Percentiles rank a stretch among this genome's conserved stretches.
Evolutionary conservation across 2,888 invertebrate genomes (phyloP).

Genomic region (Nemurella pictetii): DNA sequence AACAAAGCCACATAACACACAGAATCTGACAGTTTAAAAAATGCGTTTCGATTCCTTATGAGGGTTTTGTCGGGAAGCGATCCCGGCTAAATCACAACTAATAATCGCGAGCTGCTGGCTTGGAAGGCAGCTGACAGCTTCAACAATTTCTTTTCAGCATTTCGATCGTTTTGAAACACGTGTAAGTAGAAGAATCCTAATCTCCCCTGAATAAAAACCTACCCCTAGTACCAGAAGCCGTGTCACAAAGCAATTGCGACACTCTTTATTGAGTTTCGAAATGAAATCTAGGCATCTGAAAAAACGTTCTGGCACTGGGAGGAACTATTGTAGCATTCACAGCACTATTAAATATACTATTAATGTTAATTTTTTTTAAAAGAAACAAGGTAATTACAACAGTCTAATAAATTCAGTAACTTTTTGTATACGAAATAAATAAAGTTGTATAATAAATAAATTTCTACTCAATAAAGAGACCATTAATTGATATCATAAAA

Average conservation of each 20-base stretch:
- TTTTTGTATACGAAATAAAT: conserved; percentile 48
- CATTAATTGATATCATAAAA: conserved; percentile 31
- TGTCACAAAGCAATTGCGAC: not conserved
- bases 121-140: not conserved
- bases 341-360: not conserved
- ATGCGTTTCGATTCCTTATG: conserved; percentile 9
- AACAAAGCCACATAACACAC: conserved; percentile 22
- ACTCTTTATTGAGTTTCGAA: not conserved
- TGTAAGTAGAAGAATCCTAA: not conserved
- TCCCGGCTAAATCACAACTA: not conserved
- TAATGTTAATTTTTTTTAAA: not conserved
- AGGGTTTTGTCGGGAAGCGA: not conserved
- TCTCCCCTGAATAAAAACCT: conserved; percentile 14
- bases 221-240: not conserved
- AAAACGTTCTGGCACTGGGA: not conserved
- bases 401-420: not conserved
- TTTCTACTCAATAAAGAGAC: conserved; percentile 33
- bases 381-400: not conserved
- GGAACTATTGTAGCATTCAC: too few relatives aligned
- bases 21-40: conserved; percentile 23
- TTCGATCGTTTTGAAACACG: not conserved
- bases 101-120: not conserved
- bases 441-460: conserved; percentile 43
- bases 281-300: not conserved
- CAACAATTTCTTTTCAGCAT: not conserved